Evolutionary conservation across 2,888 invertebrate genomes (phyloP), one percentile per base, ranked within the genome.

Genomic region (Apodemia mormo): DNA sequence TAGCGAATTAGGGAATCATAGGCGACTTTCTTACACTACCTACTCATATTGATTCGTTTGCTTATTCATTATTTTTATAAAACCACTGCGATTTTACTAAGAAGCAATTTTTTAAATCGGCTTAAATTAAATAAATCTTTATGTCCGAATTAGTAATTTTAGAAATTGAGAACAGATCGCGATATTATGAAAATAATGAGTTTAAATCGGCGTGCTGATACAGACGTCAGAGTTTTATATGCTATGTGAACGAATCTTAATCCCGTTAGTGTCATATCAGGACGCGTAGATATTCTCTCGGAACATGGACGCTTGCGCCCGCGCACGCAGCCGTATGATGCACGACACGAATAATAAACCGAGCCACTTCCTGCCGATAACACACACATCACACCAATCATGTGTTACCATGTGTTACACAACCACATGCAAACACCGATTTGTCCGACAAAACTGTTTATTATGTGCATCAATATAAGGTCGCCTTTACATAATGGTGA

Each of bases 291-390:
- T 86, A 89, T 88, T 87, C 86, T 86, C 88, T 87, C 85, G 85
- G 81, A 81, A 80, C 81, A 81, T 82, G 81, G 79, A 76, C 81
- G 83, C 33, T 64, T 64, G 78, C 75, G 77, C 77, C 74, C 73
- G 77, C 79, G 79, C 79, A 77, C 78, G 85, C 88, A 86, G 90
- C 85, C 87, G 83, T 86, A 83, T 84, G 87, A 87, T 87, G 89
- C 92, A 89, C 92, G 92, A 89, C 90, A 89, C 88, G 92, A 92
- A 93, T 93, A 93, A 91, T 90, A 93, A 93, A 92, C 88, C 88
- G 81, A 89, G 86, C 88, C 87, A 92, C 90, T 93, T 93, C 92
- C 92, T 92, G 92, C 82, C 88, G 79, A 80, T 89, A 92, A 91
- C 92, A 92, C 91, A 88, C 88, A 85, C 81, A 84, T 84, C 84